Evolutionary conservation across 2,113 vertebrate species (phyloP).

Genomic region (Percopsis transmontana): DNA sequence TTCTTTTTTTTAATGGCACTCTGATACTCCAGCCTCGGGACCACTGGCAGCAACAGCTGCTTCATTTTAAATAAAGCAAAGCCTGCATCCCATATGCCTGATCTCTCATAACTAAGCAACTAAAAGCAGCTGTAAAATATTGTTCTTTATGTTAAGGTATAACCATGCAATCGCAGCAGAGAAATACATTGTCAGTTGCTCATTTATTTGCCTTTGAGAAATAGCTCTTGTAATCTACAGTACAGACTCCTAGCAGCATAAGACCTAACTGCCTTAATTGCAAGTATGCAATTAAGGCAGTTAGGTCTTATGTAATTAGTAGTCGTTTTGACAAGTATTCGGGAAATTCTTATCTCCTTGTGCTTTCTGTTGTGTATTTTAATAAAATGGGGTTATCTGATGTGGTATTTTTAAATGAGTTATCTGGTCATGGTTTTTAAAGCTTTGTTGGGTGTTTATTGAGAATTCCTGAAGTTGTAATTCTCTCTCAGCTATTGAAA

Average conservation of each 20-base stretch:
- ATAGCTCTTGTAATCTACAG: constrained; percentile 10
- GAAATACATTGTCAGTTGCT: constrained; percentile 29
- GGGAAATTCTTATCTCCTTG: no score
- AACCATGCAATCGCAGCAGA: constrained; percentile 22
- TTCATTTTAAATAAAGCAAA: constrained; percentile 73
- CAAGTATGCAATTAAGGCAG: not conserved
- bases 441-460: constrained; percentile 28
- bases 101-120: constrained; percentile 46
- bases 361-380: no score
- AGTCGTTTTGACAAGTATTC: no score
- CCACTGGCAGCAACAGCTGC: constrained; percentile 68
- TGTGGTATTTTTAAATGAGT: not conserved
- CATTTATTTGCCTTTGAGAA: constrained; percentile 42
- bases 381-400: not conserved
- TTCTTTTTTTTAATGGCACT: constrained; percentile 63
- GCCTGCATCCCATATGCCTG: constrained; percentile 37
- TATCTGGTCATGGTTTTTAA: constrained; percentile 13
- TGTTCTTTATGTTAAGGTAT: constrained; percentile 19
- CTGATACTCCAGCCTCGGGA: constrained; percentile 65
- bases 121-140: constrained; percentile 53
- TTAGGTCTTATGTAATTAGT: no score
- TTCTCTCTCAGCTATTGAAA: constrained; percentile 17
- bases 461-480: constrained; percentile 25
- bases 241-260: not conserved
- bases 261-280: not conserved